Percentiles rank a stretch among this genome's conserved stretches.
Conservation (phyloP, 2,797 vertebrate genomes). For the Phrynocephalus guinanensis region DNA sequence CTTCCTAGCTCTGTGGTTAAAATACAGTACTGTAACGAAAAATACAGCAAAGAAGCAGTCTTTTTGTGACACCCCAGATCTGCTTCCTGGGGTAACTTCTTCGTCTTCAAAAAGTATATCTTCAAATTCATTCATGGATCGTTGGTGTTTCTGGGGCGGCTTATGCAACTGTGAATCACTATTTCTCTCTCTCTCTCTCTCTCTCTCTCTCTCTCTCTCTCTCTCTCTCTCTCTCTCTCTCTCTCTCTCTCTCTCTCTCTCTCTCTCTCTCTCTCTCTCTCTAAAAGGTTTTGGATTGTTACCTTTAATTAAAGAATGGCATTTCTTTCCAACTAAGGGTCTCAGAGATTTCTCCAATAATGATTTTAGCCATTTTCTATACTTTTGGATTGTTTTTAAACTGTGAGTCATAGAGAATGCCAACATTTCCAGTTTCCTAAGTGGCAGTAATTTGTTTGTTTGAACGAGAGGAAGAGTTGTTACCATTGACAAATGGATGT, state of each 20-base stretch:
- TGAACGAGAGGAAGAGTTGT: constrained; percentile 61
- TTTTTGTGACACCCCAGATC: too few relatives aligned
- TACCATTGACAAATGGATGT: constrained; percentile 67
- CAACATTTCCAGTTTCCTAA: constrained; percentile 61
- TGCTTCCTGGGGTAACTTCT: too few relatives aligned
- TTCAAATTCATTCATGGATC: not conserved
- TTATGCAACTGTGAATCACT: not conserved
- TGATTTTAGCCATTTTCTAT: constrained; percentile 63
- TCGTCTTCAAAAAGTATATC: not conserved
- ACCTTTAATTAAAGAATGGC: constrained; percentile 30
- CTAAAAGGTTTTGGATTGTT: constrained; percentile 46
- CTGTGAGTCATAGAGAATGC: constrained; percentile 59
- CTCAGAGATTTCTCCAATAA: constrained; percentile 56
- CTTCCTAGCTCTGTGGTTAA: too few relatives aligned
- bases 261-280: too few relatives aligned
- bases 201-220: not conserved
- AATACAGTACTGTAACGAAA: too few relatives aligned
- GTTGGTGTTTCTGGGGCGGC: not conserved
- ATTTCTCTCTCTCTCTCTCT: too few relatives aligned
- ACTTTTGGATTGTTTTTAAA: constrained; percentile 62
- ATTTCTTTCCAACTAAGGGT: constrained; percentile 46
- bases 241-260: not conserved
- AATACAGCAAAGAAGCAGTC: too few relatives aligned
- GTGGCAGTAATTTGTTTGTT: constrained; percentile 70
- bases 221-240: not conserved